A percentile compares a stretch with the other conserved stretches of the same genome.
Conservation (phyloP, 2,113 vertebrate species). For the Equus przewalskii region DNA sequence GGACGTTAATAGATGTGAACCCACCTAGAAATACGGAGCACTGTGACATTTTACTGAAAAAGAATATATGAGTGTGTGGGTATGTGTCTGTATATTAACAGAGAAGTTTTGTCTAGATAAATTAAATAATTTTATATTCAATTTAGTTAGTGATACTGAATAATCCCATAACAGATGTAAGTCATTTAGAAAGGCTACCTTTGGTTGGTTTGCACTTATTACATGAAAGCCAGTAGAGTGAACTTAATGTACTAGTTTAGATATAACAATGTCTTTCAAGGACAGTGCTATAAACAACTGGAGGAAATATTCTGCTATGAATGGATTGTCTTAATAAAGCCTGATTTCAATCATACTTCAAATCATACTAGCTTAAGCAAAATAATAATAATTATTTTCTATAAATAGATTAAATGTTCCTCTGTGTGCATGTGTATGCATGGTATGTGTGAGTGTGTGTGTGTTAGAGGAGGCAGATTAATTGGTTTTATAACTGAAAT, state of each 20-base stretch:
- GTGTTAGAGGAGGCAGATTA: background rate
- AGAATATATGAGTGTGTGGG: background rate
- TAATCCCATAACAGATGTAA: background rate
- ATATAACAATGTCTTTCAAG: conserved; percentile 4
- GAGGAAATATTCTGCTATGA: background rate
- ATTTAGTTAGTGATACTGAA: background rate
- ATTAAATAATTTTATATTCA: conserved; percentile 9
- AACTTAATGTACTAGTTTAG: background rate
- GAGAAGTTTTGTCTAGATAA: background rate
- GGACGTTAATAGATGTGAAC: background rate
- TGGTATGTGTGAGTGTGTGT: too few relatives aligned
- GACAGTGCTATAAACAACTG: background rate
- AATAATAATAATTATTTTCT: background rate
- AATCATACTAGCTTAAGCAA: background rate
- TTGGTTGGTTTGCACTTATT: background rate
- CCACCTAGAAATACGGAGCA: background rate
- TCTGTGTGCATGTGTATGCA: background rate
- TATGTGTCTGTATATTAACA: background rate
- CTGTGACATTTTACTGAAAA: background rate
- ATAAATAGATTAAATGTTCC: background rate
- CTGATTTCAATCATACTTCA: background rate
- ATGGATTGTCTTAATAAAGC: background rate
- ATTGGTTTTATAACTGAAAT: background rate
- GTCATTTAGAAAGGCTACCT: background rate
- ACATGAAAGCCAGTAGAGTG: background rate